These are phyloP conservation scores for Spheniscus humboldti DNA, from an alignment of 2,797 vertebrate species.

Conservation along the genomic window DNA sequence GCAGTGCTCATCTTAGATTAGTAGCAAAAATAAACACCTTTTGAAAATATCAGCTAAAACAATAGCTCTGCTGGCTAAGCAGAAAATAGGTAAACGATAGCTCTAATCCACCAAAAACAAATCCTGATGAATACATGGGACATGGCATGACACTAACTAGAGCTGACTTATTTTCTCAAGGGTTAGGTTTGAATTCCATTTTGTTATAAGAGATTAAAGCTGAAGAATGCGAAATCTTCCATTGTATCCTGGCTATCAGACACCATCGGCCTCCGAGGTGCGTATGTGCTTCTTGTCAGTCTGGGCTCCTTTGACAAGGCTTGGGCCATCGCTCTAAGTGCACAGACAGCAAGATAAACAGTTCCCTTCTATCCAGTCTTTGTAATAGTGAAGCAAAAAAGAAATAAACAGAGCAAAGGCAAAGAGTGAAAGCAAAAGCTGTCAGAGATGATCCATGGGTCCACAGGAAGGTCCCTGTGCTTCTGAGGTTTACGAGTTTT, in stretches of 20 bases:
- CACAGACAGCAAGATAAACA: neutral
- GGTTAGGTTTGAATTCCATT: conserved; percentile 14
- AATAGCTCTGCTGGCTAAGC: conserved; percentile 5
- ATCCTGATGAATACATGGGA: neutral
- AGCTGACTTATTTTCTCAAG: neutral
- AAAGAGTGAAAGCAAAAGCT: neutral
- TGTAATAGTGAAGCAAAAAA: neutral
- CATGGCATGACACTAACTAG: neutral
- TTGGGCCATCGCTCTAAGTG: neutral
- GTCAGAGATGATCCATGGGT: neutral
- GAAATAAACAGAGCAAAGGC: neutral
- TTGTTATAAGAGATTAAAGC: conserved; percentile 47
- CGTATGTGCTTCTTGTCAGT: neutral
- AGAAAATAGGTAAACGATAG: conserved; percentile 23
- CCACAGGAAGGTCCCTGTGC: neutral
- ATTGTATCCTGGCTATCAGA: neutral
- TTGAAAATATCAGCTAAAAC: conserved; percentile 29
- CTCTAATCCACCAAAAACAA: conserved; percentile 39
- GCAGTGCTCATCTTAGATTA: conserved; percentile 35
- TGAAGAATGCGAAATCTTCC: conserved; percentile 40
- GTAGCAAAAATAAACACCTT: conserved; percentile 39
- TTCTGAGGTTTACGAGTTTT: neutral
- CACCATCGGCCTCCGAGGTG: neutral
- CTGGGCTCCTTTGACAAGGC: neutral
- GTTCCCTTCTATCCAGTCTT: neutral